Evolutionary conservation across 1,140 invertebrate genomes (phyloP).

Genomic region (Papilio aristodemus): DNA sequence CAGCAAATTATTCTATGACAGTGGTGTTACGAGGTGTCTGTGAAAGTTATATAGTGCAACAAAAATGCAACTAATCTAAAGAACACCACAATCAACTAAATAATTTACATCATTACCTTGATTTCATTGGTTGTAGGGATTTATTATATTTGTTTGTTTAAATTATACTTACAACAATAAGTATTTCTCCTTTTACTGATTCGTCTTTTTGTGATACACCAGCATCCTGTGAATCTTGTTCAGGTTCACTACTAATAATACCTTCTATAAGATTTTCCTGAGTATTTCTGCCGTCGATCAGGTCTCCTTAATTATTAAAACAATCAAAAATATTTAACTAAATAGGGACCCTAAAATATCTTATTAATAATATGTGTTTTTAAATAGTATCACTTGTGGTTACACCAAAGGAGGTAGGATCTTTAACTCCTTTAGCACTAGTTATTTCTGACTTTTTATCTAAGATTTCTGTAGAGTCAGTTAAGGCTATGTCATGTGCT

Average conservation of each 20-base stretch:
- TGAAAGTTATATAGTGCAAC: conserved; percentile 67
- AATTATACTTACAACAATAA: conserved; percentile 72
- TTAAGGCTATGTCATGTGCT: conserved; percentile 67
- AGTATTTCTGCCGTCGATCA: conserved; percentile 65
- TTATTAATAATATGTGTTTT: conserved; percentile 58
- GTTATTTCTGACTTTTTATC: conserved; percentile 67
- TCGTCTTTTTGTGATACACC: conserved; percentile 65
- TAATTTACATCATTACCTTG: conserved; percentile 66
- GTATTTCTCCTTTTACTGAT: conserved; percentile 62
- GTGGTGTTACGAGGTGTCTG: conserved; percentile 65
- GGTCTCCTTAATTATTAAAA: conserved; percentile 78
- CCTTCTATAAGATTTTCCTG: conserved; percentile 83
- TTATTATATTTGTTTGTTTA: conserved; percentile 43
- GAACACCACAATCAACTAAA: conserved; percentile 70
- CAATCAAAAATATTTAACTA: conserved; percentile 77
- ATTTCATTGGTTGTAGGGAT: conserved; percentile 35
- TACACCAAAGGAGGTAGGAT: conserved; percentile 63
- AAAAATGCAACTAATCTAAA: conserved; percentile 66
- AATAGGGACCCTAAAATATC: conserved; percentile 68
- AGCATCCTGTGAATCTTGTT: conserved; percentile 82
- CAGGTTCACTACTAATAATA: conserved; percentile 83
- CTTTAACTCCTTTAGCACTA: conserved; percentile 69
- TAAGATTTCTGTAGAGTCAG: conserved; percentile 61
- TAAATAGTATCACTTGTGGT: conserved; percentile 66
- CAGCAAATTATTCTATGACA: conserved; percentile 71